These are phyloP conservation scores for Resseliella maxima DNA, from an alignment of 2,888 invertebrate species.

Conservation along the genomic window DNA sequence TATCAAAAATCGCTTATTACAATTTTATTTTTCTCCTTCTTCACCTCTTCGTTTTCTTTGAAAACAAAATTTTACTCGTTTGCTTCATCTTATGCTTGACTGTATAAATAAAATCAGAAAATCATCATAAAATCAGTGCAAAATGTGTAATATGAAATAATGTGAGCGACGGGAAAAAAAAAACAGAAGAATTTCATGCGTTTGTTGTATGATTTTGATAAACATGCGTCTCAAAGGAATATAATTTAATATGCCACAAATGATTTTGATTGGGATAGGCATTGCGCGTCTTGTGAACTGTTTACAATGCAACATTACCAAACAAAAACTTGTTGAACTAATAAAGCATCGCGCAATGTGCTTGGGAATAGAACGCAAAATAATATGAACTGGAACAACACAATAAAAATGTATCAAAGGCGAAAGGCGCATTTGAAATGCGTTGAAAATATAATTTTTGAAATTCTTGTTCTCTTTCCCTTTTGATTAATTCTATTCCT, in stretches of 20 bases:
- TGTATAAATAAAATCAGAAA: background rate
- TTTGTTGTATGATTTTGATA: slow-evolving; percentile 4
- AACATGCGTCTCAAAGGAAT: background rate
- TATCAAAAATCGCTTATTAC: slow-evolving; percentile 8
- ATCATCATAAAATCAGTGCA: background rate
- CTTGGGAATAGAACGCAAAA: background rate
- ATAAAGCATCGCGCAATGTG: background rate
- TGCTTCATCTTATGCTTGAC: background rate
- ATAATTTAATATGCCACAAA: slow-evolving; percentile 19
- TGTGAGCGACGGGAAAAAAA: background rate
- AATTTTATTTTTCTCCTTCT: background rate
- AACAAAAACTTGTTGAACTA: background rate
- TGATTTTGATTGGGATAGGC: background rate
- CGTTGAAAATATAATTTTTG: background rate
- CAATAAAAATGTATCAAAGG: background rate
- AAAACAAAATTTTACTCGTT: too few species aligned
- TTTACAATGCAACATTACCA: background rate
- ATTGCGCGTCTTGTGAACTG: background rate
- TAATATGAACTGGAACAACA: slow-evolving; percentile 11
- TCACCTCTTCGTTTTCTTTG: background rate
- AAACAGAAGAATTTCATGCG: background rate
- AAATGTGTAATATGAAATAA: background rate
- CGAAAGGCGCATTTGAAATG: background rate
- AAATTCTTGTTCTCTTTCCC: background rate
- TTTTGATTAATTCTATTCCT: background rate